Conservation (phyloP, 1,140 invertebrate species). For the Panagrolaimus sp. region DNA sequence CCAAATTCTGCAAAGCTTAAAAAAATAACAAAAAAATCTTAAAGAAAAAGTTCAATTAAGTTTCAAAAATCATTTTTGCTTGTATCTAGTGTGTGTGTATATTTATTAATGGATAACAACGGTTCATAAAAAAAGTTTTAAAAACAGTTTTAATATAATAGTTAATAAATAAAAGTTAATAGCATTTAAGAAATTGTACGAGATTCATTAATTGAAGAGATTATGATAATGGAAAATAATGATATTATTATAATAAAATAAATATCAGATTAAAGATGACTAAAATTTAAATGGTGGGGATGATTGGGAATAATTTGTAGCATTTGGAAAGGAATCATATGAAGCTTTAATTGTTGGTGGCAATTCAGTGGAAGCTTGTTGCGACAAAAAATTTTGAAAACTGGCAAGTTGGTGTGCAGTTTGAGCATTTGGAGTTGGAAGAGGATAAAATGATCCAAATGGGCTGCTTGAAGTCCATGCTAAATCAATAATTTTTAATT, state of each 20-base stretch:
- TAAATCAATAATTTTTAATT: not conserved
- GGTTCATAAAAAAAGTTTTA: too few relatives aligned
- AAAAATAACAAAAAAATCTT: not conserved
- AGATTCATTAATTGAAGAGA: not conserved
- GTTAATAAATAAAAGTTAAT: too few relatives aligned
- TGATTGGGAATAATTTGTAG: not conserved
- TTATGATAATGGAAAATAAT: not conserved
- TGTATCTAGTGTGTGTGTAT: too few relatives aligned
- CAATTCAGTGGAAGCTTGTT: not conserved
- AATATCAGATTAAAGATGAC: too few relatives aligned
- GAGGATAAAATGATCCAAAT: constrained; percentile 15
- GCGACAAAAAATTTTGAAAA: constrained; percentile 14
- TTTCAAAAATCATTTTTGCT: too few relatives aligned
- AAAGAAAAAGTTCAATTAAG: too few relatives aligned
- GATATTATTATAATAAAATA: not conserved
- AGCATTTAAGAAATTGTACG: too few relatives aligned
- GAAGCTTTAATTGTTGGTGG: not conserved
- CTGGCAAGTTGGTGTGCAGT: not conserved
- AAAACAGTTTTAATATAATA: too few relatives aligned
- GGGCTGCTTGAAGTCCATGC: constrained; percentile 16
- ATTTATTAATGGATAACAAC: too few relatives aligned
- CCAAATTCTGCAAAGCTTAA: constrained; percentile 64
- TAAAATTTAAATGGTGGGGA: constrained; percentile 6
- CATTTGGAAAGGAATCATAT: not conserved
- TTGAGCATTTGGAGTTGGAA: constrained; percentile 2